Evolutionary conservation across 2,113 vertebrate genomes (phyloP).

Genomic region (Electrona antarctica): DNA sequence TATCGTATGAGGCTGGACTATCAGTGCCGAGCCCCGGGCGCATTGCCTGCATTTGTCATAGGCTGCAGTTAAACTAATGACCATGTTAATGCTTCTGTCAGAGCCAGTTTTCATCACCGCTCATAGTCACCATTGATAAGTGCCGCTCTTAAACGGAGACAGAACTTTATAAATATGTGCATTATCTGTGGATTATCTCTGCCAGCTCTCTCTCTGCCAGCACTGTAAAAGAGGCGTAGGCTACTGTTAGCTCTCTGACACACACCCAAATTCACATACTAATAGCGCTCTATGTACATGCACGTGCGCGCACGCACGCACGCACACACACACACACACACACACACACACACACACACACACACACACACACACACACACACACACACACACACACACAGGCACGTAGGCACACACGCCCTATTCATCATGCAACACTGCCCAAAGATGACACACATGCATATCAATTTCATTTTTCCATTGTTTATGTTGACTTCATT

Average conservation of each 20-base stretch:
- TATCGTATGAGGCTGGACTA: conserved; percentile 16
- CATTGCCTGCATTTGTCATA: conserved; percentile 45
- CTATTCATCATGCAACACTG: background rate
- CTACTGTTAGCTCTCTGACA: background rate
- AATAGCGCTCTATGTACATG: too few species aligned
- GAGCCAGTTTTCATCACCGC: conserved; percentile 26
- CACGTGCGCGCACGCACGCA: too few species aligned
- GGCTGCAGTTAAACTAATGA: conserved; percentile 27
- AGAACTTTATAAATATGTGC: conserved; percentile 19
- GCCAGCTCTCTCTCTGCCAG: conserved; percentile 15
- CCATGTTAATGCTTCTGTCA: conserved; percentile 38
- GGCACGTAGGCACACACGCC: background rate
- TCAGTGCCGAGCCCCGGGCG: conserved; percentile 23
- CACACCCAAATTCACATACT: too few species aligned
- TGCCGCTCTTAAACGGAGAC: conserved; percentile 12
- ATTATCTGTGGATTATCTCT: conserved; percentile 9
- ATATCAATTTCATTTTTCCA: conserved; percentile 42
- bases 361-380: background rate
- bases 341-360: background rate
- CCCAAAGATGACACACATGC: conserved; percentile 3
- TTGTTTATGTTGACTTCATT: conserved; percentile 35
- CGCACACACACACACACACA: too few species aligned
- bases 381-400: too few species aligned
- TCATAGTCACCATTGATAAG: conserved; percentile 14
- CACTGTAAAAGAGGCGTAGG: background rate